Evolutionary conservation across 2,888 invertebrate species (phyloP).

Genomic region (Dendrolimus houi): DNA sequence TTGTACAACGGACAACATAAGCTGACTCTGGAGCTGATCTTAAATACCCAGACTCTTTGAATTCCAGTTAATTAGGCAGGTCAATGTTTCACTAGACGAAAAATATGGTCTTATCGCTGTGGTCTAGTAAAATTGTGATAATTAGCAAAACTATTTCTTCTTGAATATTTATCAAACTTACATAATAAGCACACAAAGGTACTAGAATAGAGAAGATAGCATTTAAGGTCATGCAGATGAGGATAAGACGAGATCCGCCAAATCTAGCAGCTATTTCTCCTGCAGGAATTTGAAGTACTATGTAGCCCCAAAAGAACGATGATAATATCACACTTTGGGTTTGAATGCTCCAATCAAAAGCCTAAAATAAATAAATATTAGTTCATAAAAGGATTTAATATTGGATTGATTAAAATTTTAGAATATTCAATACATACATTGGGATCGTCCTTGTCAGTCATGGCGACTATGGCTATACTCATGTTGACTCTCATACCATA

Average conservation of each 20-base stretch:
- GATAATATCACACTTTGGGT: conserved; percentile 56
- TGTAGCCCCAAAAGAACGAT: conserved; percentile 79
- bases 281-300: conserved; percentile 79
- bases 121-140: too few species aligned
- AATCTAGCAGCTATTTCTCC: conserved; percentile 80
- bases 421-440: conserved; percentile 23
- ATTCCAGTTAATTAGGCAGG: too few species aligned
- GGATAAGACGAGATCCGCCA: conserved; percentile 79
- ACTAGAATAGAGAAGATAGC: conserved; percentile 40
- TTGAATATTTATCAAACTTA: conserved; percentile 14
- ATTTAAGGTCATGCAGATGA: conserved; percentile 24
- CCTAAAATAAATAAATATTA: conserved; percentile 22
- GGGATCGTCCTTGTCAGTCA: conserved; percentile 58
- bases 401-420: too few species aligned
- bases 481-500: conserved; percentile 79
- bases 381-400: too few species aligned
- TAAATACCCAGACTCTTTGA: too few species aligned
- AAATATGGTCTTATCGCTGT: too few species aligned
- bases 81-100: too few species aligned
- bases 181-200: conserved; percentile 24
- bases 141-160: not conserved
- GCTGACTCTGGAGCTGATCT: too few species aligned
- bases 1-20: too few species aligned
- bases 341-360: conserved; percentile 67
- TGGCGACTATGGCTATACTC: conserved; percentile 81